Evolutionary conservation across 1,140 invertebrate genomes (phyloP), one percentile per base, ranked within the genome.

Genomic region (Drosophila bocki): DNA sequence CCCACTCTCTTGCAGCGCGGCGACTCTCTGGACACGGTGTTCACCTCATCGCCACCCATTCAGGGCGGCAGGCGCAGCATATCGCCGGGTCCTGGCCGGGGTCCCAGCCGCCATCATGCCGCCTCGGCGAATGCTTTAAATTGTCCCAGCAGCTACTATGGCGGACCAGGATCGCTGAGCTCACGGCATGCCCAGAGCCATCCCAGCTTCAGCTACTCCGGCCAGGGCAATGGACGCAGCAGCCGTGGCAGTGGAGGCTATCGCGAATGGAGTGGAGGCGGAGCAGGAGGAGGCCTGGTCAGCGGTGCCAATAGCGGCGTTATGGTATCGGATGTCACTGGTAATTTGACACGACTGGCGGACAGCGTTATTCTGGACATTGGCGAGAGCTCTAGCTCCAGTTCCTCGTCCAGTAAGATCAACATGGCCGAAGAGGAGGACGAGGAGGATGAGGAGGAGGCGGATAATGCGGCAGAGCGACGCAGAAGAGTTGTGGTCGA

Each of bases 21-120:
- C 5, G 94, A 95, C 75, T 95, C 94, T 3, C 80, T 94, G 60
- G 94, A 95, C 60, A 95, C 94, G 8, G 94, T 95, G 12, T 95
- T 95, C 67, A 94, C 94, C n/a, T 93, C 93, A 39, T 95, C 94
- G 8, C 94, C 94, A 8, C 94, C 94, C 48, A 83, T 80, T 7
- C 72, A 78, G 39, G 78, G 80, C 15, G 85, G 90, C 12, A 53
- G 79, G 5, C 71, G 83, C 12, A 82, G 86, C 45, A 76, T 79
- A 50, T 91, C 86, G 39, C 86, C 86, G 1, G 70, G 59, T 13
- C 26, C 65, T 8, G 68, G 68, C 11, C 65, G 45, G 2, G 57
- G 83, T n/a, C 77, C 86, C 3, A 91, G 72, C 32, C 78, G 86
- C 3, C 70, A 88, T 54, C 81, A 88, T 61, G 85, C 85, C 8